Base-by-base conservation (phyloP, 2,113 vertebrate genomes). In the Natator depressus region DNA sequence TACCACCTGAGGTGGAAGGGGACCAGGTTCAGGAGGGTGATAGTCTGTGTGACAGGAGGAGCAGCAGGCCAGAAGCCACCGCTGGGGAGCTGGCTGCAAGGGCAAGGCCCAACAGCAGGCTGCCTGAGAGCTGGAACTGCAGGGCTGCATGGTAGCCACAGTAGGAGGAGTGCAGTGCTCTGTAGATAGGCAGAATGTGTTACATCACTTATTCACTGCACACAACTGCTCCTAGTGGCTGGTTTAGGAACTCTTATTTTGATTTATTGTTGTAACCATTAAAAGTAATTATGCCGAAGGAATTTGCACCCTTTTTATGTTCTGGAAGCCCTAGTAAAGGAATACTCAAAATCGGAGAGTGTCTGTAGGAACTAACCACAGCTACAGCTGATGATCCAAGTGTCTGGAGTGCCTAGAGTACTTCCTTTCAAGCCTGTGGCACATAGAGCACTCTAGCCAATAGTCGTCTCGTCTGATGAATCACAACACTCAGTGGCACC, bases 21-120 rank as follows among this genome's bases (percentile, higher is more conserved):
- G 51, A 17, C 35, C 46, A 50, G 51, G n/a, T n/a, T 91, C 0
- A 0, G 55, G 19, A 69, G 46, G 35, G 42, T 62, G 72, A 82
- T 31, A 84, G 83, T 72, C 42, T 88, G 6, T 11, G 25, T 14
- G 89, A 49, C 22, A 47, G 1, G 35, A 62, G 16, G 0, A 84
- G 10, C 25, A 59, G 10, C 11, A 59, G 72, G 8, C 17, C 27
- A 57, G 50, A 87, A 81, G 2, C 50, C n/a, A 82, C 76, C 65
- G 65, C 6, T 24, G 31, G 1, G 11, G 25, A 59, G 27, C 25
- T 59, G 25, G 0, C 42, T 84, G 24, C 76, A 89, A 59, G 3
- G 5, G 4, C 17, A 79, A 89, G 25, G 87, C 65, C 49, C 75
- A 86, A 20, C 25, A 89, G 13, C 2, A 51, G 1, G 0, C 27